Conservation (phyloP, 2,888 invertebrate species). For the Zygogramma bicolorata region DNA sequence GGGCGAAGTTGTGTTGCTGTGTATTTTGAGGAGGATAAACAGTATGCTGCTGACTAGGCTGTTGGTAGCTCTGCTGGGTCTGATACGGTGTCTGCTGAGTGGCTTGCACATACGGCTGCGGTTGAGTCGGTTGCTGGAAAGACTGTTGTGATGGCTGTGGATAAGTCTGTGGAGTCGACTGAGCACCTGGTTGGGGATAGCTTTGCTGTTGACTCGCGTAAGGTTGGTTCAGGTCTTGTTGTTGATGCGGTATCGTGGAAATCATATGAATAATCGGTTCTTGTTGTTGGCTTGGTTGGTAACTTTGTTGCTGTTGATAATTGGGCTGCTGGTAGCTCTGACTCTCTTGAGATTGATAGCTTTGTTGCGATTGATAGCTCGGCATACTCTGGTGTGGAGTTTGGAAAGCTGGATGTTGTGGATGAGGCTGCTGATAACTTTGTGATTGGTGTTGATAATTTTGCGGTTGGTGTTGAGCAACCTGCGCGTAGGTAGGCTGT, state of each 20-base stretch:
- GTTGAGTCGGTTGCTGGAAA: constrained; percentile 34
- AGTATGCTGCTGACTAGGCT: constrained; percentile 42
- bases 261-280: constrained; percentile 38
- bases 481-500: constrained; percentile 39
- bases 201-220: constrained; percentile 38
- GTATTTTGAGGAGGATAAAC: constrained; percentile 23
- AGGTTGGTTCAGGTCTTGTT: constrained; percentile 47
- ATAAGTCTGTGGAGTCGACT: constrained; percentile 39
- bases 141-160: constrained; percentile 34
- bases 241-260: constrained; percentile 26
- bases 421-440: constrained; percentile 41
- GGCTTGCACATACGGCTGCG: constrained; percentile 32
- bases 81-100: constrained; percentile 31
- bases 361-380: constrained; percentile 43
- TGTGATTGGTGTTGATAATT: constrained; percentile 42
- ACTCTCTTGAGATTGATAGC: constrained; percentile 38
- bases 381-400: constrained; percentile 26
- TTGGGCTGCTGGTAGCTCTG: constrained; percentile 45
- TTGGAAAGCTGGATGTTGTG: constrained; percentile 38
- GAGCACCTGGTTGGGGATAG: constrained; percentile 31
- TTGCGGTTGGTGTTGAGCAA: constrained; percentile 43
- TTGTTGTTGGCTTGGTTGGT: constrained; percentile 42
- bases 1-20: constrained; percentile 37
- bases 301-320: constrained; percentile 46
- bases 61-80: constrained; percentile 36